phyloP scores from a whole-genome alignment of 2,113 vertebrate species.

The Thalassarche chlororhynchos region DNA sequence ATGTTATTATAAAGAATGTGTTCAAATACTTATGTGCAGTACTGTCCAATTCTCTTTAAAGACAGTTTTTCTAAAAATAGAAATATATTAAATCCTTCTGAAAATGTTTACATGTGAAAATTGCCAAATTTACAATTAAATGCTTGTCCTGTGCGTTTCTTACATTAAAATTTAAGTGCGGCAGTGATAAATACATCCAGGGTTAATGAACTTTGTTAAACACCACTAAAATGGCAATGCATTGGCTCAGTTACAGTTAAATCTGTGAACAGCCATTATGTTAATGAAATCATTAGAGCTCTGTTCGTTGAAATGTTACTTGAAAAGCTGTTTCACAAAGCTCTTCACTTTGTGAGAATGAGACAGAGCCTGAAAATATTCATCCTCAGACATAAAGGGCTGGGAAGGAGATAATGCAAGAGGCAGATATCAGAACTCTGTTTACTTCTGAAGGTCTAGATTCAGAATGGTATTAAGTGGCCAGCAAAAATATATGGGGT shows the following conservation, averaged over 20 bases:
- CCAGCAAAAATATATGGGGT: not conserved
- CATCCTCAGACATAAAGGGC: not conserved
- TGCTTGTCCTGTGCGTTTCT: not conserved
- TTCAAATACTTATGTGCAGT: not conserved
- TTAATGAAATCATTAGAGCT: slow-evolving; percentile 32
- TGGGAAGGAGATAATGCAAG: not conserved
- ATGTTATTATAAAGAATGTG: not conserved
- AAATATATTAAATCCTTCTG: not conserved
- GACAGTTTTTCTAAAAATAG: not conserved
- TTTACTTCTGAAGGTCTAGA: not conserved
- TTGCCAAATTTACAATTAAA: not conserved
- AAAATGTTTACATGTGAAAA: not conserved
- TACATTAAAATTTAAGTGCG: not conserved
- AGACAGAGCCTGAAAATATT: not conserved
- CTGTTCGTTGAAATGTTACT: slow-evolving; percentile 2
- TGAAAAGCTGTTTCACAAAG: slow-evolving; percentile 43
- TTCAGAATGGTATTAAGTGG: not conserved
- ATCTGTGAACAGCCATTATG: slow-evolving; percentile 27
- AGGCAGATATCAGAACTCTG: not conserved
- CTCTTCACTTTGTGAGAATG: not conserved
- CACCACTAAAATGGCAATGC: not conserved
- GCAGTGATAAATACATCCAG: not conserved
- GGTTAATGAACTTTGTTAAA: not conserved
- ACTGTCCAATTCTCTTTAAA: not conserved
- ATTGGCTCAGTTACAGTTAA: slow-evolving; percentile 34